These are phyloP conservation scores for Pecten maximus DNA, from an alignment of 2,888 invertebrate species.

Conservation along the genomic window DNA sequence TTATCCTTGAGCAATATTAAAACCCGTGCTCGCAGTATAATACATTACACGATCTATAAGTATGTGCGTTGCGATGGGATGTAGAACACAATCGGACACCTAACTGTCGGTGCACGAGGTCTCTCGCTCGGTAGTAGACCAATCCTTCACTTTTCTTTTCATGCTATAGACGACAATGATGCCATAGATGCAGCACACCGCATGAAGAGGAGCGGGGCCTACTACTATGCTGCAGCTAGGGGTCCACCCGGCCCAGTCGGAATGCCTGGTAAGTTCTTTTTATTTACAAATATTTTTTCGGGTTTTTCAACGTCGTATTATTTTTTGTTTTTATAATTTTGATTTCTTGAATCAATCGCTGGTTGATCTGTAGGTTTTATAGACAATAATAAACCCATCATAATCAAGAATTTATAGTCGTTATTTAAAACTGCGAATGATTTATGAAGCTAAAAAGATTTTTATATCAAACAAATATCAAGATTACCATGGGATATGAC, in stretches of 20 bases:
- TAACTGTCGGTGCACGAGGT: background rate
- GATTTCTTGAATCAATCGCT: too few species aligned
- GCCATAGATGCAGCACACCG: background rate
- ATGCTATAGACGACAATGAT: conserved; percentile 7
- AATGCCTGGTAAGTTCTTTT: conserved; percentile 17
- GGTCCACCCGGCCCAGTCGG: background rate
- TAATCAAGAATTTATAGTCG: too few species aligned
- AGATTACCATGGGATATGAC: background rate
- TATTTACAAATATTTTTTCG: background rate
- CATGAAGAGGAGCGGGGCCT: background rate
- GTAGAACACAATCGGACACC: background rate
- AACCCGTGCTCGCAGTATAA: background rate
- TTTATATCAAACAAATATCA: too few species aligned
- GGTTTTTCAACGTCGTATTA: too few species aligned
- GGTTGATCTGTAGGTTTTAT: too few species aligned
- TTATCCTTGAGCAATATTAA: background rate
- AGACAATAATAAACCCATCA: too few species aligned
- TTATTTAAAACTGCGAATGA: too few species aligned
- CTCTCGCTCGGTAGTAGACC: conserved; percentile 25
- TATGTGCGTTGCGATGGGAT: background rate
- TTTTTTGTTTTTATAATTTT: background rate
- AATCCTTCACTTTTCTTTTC: conserved; percentile 33
- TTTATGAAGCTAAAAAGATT: too few species aligned
- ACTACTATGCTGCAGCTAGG: background rate
- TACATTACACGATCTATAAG: background rate